Evolutionary conservation across 2,113 vertebrate genomes (phyloP).

Genomic region (Podarcis raffonei): DNA sequence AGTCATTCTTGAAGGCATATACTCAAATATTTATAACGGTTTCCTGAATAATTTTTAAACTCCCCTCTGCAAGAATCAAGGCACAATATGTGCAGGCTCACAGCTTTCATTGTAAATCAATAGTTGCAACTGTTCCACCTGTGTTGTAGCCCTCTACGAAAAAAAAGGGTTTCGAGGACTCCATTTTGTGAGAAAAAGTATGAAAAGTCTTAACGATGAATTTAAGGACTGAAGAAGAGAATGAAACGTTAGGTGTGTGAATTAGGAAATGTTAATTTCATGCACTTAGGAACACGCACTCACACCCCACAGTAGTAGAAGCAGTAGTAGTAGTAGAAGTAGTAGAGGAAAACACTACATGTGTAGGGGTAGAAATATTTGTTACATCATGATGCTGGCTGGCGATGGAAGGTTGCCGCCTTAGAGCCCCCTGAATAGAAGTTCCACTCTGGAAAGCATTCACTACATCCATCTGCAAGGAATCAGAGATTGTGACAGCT

Average conservation of each 20-base stretch:
- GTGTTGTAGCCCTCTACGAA: constrained; percentile 79
- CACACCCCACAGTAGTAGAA: constrained; percentile 99
- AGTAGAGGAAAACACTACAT: constrained; percentile 99
- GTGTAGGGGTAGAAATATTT: constrained; percentile 99
- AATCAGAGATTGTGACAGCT: constrained; percentile 99
- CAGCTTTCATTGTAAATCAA: constrained; percentile 72
- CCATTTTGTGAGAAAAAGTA: constrained; percentile 88
- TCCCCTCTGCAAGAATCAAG: constrained; percentile 62
- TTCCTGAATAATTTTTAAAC: constrained; percentile 52
- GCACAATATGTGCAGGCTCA: constrained; percentile 83
- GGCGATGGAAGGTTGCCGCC: constrained; percentile 99
- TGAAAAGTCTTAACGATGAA: constrained; percentile 90
- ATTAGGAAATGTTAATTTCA: constrained; percentile 98
- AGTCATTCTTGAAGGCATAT: constrained; percentile 83
- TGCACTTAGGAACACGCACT: constrained; percentile 99
- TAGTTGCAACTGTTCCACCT: constrained; percentile 74
- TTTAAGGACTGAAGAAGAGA: constrained; percentile 88
- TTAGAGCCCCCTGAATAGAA: constrained; percentile 99
- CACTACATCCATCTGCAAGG: constrained; percentile 99
- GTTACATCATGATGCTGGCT: constrained; percentile 99
- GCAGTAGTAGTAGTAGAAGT: constrained; percentile 98
- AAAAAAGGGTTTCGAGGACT: constrained; percentile 78
- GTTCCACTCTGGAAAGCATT: constrained; percentile 99
- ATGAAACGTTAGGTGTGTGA: constrained; percentile 88
- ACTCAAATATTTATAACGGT: constrained; percentile 97